Base-by-base conservation (phyloP, 2,888 invertebrate species). In the Hirtodrosophila trivittata region DNA sequence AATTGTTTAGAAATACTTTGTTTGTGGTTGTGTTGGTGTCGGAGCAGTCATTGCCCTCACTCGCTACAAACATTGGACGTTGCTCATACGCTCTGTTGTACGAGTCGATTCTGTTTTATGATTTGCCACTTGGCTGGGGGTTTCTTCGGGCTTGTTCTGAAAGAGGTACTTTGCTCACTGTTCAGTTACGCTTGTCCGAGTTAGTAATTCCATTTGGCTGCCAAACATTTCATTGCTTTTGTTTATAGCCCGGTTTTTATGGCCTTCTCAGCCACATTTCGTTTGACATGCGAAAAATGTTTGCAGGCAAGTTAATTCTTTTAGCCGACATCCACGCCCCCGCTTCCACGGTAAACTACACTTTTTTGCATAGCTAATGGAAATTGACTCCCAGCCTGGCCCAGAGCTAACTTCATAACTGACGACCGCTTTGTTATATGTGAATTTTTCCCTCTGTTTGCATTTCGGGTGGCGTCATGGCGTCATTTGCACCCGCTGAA, bases 381-480 rank as follows among this genome's bases (percentile, higher is more conserved):
- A 66, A 82, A 85, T 85, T 68, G 66, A 64, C 32, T 30, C 16
- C 14, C 14, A n/a, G 30, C 30, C n/a, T 21, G 18, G 18, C 18
- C 18, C 18, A 21, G 18, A 21, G 5, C 18, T 21, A 5, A 21
- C 18, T 54, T 59, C 49, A 54, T 69, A 66, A 70, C 85, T 77
- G 77, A 77, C 85, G 82, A 51, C 32, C 16, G 77, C 77, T 67
- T 81, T 78, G 77, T 77, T 47, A 3, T 14, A 13, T 45, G 16
- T 47, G 47, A 25, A 33, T 7, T n/a, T 38, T 39, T 38, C 12
- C 28, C 33, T 37, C 14, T 33, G 54, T 63, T 65, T 68, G 74
- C 71, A 66, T 66, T 73, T 66, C 25, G 47, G 67, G 65, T 86
- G 80, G 83, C 81, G 83, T 74, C 66, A 69, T 69, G 71, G 46